A percentile compares a stretch with the other conserved stretches of the same genome.
phyloP scores from a whole-genome alignment of 2,888 invertebrate species.

The Lepeophtheirus nordmannii region DNA sequence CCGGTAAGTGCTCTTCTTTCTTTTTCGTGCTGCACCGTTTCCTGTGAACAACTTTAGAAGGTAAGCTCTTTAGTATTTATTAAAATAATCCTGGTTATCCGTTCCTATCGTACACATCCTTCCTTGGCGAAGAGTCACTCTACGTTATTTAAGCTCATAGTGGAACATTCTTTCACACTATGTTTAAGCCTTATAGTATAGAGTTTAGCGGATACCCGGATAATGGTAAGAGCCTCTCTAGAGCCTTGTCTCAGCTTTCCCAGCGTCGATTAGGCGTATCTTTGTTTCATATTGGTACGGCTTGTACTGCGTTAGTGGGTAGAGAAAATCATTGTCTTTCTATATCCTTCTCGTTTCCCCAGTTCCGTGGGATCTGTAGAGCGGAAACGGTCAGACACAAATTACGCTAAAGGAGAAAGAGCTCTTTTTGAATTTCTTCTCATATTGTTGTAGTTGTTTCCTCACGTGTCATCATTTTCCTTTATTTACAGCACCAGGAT shows the following conservation, averaged over 20 bases:
- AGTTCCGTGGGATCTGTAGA: neutral
- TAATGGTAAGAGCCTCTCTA: too few species aligned
- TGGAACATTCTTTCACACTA: too few species aligned
- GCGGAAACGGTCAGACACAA: constrained; percentile 18
- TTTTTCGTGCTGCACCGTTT: constrained; percentile 8
- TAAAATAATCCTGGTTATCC: neutral
- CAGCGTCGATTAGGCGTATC: too few species aligned
- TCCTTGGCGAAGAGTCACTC: neutral
- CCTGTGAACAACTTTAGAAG: constrained; percentile 6
- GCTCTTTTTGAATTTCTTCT: neutral
- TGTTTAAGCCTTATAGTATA: too few species aligned
- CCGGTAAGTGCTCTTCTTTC: neutral
- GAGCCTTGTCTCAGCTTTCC: too few species aligned
- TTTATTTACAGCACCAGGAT: constrained; percentile 20
- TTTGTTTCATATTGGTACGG: too few species aligned
- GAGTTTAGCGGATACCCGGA: too few species aligned
- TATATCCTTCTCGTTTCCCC: constrained; percentile 16
- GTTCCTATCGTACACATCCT: neutral
- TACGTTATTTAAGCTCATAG: too few species aligned
- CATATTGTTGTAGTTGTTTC: neutral
- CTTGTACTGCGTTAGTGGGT: neutral
- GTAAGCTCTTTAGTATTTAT: neutral
- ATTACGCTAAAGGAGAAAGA: too few species aligned
- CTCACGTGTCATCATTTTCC: neutral
- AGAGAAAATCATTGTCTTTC: constrained; percentile 3